Evolutionary conservation across 2,888 invertebrate species (phyloP).

Genomic region (Eudemis profundana): DNA sequence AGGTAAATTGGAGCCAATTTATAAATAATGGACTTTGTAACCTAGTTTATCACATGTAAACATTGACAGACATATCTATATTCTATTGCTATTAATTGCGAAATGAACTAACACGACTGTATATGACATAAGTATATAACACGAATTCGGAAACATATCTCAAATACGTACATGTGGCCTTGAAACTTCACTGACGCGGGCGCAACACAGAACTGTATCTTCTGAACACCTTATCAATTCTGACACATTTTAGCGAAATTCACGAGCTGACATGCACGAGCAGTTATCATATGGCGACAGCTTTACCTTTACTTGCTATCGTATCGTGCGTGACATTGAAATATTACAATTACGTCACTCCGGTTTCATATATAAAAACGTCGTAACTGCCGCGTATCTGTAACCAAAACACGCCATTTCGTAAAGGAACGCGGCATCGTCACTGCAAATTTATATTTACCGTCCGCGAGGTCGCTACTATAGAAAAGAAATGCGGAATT

Average conservation of each 20-base stretch:
- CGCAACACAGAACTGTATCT: constrained; percentile 10
- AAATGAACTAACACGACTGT: not conserved
- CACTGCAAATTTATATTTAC: constrained; percentile 17
- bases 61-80: no score
- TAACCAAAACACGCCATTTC: constrained; percentile 6
- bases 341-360: constrained; percentile 30
- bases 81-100: not conserved
- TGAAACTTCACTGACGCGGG: not conserved
- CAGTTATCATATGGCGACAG: constrained; percentile 25
- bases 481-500: not conserved
- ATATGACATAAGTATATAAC: not conserved
- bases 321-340: constrained; percentile 40
- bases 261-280: constrained; percentile 6
- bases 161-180: constrained; percentile 22
- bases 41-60: no score
- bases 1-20: no score
- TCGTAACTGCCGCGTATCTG: not conserved
- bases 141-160: not conserved
- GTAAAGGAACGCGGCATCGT: not conserved
- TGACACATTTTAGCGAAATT: constrained; percentile 27
- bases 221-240: constrained; percentile 18
- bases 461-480: constrained; percentile 16
- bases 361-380: not conserved
- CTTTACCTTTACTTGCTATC: constrained; percentile 33
- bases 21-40: no score